A percentile compares a stretch with the other conserved stretches of the same genome.
These are phyloP conservation scores for Diarsia mendica DNA, from an alignment of 2,888 invertebrate genomes.

Conservation along the genomic window DNA sequence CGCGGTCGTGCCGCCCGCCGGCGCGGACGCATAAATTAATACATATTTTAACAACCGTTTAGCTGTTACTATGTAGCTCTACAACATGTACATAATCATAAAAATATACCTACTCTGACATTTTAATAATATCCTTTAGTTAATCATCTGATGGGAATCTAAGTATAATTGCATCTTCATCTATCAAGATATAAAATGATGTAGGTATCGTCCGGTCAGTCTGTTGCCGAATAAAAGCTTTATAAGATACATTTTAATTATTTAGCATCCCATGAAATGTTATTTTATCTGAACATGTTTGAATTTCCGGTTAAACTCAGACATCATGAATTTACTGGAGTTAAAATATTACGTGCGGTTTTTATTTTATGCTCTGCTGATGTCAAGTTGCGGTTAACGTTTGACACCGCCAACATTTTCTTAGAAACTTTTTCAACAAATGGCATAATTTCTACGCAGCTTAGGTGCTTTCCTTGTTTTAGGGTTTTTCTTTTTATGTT, in stretches of 20 bases:
- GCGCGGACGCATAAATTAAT: constrained; percentile 70
- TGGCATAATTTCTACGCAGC: constrained; percentile 21
- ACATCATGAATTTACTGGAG: constrained; percentile 48
- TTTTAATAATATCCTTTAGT: constrained; percentile 24
- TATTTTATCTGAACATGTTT: constrained; percentile 50
- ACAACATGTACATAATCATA: constrained; percentile 22
- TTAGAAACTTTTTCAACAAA: constrained; percentile 44
- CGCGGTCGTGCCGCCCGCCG: constrained; percentile 62
- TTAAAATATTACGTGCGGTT: constrained; percentile 56
- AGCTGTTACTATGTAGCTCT: constrained; percentile 36
- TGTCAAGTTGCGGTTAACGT: constrained; percentile 54
- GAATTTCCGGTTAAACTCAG: constrained; percentile 45
- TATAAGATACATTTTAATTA: constrained; percentile 38
- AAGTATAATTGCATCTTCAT: constrained; percentile 28
- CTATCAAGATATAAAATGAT: constrained; percentile 19
- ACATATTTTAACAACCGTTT: constrained; percentile 51
- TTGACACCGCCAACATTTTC: constrained; percentile 44
- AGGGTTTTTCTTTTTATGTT: constrained; percentile 8
- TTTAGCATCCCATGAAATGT: constrained; percentile 39
- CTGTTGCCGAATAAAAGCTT: constrained; percentile 25
- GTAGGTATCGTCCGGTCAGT: constrained; percentile 16
- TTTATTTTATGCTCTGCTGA: constrained; percentile 38
- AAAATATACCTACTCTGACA: constrained; percentile 7
- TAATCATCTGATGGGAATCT: constrained; percentile 10
- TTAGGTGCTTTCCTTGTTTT: constrained; percentile 42